These are phyloP conservation scores for Heliocidaris erythrogramma DNA, from an alignment of 35 echinoderm and acorn worm species.

Conservation along the genomic window DNA sequence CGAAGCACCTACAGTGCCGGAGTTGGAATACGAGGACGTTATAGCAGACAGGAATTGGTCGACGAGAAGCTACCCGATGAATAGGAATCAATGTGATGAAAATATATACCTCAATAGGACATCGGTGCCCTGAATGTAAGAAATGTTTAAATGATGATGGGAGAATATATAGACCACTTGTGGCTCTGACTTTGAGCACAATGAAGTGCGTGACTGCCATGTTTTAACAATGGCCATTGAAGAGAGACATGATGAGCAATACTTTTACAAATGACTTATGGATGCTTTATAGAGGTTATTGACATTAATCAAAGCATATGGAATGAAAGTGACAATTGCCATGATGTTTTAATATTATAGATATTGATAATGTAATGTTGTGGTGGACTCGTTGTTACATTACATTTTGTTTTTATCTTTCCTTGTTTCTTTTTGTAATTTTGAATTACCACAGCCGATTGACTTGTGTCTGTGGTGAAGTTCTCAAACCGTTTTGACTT, in stretches of 20 bases:
- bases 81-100: background rate
- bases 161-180: background rate
- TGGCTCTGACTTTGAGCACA: background rate
- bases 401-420: background rate
- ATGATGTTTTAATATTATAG: background rate
- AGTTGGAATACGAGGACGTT: conserved; percentile 40
- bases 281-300: background rate
- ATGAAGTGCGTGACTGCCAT: background rate
- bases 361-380: background rate
- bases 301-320: background rate
- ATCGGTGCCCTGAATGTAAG: background rate
- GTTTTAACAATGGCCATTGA: background rate
- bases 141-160: background rate
- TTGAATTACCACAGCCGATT: no score
- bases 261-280: background rate
- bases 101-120: conserved; percentile 48
- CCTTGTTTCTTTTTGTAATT: background rate
- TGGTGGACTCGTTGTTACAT: background rate
- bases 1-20: conserved; percentile 22
- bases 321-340: background rate
- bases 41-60: conserved; percentile 37
- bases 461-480: no score
- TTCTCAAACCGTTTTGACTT: no score
- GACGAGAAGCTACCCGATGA: conserved; percentile 24
- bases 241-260: background rate